Base-by-base conservation (phyloP, 2,888 invertebrate species). In the Dorcus parallelipipedus region DNA sequence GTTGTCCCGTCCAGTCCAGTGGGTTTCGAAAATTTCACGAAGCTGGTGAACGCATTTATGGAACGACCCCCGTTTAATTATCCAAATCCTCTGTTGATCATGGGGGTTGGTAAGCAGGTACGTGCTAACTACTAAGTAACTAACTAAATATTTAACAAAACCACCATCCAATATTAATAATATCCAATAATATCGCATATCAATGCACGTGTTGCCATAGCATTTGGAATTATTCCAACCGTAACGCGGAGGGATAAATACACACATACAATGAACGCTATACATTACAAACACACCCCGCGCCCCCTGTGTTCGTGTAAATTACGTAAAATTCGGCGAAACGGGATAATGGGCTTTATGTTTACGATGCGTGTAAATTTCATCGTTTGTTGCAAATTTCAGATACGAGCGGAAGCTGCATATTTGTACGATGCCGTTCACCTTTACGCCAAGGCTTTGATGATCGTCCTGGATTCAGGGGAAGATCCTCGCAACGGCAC, bases 351-450 rank as follows among this genome's bases (percentile, higher is more conserved):
- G 26, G 26, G 6, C 26, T 33, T 33, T 33, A 33, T 33, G 26
- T 33, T 33, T 33, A 33, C 26, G 26, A 33, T 33, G 26, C 26
- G 26, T 33, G 26, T 7, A 33, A 33, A 33, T 33, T 33, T 42
- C 42, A 14, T 42, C 42, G 3, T 42, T 42, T 42, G 5, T 42
- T 14, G 42, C 42, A 49, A 64, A 65, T 68, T 69, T 59, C 74
- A 93, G 92, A 91, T 93, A 72, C 87, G 89, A 62, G 89, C 91
- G 54, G 92, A 92, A 76, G 95, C 95, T 10, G 95, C 93, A 39
- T 95, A 95, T 83, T 84, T 94, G 23, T 96, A 96, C 77, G 97
- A 97, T 76, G 93, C 97, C 0, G 93, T 97, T 49, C 89, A 91
- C 83, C 84, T 97, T 63, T 97, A 97, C 78, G 92, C 94, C 9